These are phyloP conservation scores for Zaprionus capensis DNA, from an alignment of 1,140 invertebrate species.

Conservation along the genomic window DNA sequence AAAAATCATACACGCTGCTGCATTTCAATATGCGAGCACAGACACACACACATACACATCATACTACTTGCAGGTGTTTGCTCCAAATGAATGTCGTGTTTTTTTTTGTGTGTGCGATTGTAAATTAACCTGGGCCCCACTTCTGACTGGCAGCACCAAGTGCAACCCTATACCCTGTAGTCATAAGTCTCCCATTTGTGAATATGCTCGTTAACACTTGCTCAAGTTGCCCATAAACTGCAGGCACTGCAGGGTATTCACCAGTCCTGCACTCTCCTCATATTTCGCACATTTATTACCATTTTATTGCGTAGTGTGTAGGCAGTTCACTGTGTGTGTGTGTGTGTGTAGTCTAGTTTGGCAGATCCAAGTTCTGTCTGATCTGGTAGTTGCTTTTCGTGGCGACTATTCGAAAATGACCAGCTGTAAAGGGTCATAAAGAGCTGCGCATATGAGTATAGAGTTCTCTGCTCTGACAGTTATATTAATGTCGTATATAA, in stretches of 20 bases:
- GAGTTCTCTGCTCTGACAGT: conserved; percentile 8
- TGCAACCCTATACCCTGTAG: conserved; percentile 28
- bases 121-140: conserved; percentile 70
- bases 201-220: neutral
- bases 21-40: conserved; percentile 61
- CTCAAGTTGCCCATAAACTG: neutral
- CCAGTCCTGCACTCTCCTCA: neutral
- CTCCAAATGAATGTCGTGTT: conserved; percentile 62
- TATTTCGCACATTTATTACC: conserved; percentile 20
- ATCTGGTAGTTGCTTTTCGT: conserved; percentile 13
- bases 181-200: neutral
- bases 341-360: conserved; percentile 7
- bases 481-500: neutral
- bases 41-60: conserved; percentile 27
- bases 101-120: conserved; percentile 48
- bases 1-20: conserved; percentile 77
- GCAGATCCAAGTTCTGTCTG: neutral
- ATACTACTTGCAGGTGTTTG: conserved; percentile 71
- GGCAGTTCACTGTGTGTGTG: conserved; percentile 15
- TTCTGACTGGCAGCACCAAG: conserved; percentile 44
- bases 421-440: conserved; percentile 22
- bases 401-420: conserved; percentile 8
- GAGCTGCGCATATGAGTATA: conserved; percentile 1
- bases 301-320: conserved; percentile 27
- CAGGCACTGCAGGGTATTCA: conserved; percentile 6